Conservation (phyloP, 2,797 vertebrate species). For the Tarsius wallacei region DNA sequence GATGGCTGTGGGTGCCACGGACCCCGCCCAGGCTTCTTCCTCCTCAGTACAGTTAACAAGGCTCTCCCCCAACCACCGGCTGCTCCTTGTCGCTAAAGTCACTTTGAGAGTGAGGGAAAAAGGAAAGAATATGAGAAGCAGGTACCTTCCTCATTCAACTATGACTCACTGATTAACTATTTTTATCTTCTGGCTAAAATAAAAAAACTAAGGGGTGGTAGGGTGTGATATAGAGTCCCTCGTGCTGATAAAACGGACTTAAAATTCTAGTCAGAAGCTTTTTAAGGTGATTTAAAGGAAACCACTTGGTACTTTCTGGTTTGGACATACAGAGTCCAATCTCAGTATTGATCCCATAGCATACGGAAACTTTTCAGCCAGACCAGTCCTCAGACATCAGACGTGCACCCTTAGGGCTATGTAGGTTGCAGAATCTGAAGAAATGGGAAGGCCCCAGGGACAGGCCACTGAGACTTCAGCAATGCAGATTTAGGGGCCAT, state of each 20-base stretch:
- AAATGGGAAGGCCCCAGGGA: too few species aligned
- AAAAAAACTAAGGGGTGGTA: neutral
- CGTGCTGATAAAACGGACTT: neutral
- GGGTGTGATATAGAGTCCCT: neutral
- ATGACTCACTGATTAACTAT: neutral
- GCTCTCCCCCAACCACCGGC: fast-evolving
- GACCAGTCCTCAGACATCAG: neutral
- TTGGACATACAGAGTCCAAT: neutral
- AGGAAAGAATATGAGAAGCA: neutral
- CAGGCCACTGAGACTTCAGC: neutral
- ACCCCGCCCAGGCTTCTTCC: neutral
- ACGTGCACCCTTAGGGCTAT: fast-evolving
- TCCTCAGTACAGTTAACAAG: neutral
- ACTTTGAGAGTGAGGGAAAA: neutral
- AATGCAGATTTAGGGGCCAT: neutral
- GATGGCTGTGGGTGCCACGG: neutral
- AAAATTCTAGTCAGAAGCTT: neutral
- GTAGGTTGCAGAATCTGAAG: neutral
- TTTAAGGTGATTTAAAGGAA: conserved; percentile 3
- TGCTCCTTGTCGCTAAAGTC: neutral
- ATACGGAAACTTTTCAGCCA: neutral
- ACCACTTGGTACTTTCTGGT: neutral
- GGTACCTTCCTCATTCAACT: too few species aligned
- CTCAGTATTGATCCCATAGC: neutral
- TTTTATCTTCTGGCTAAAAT: conserved; percentile 27